phyloP scores from a whole-genome alignment of 2,113 vertebrate genomes.

The Festucalex cinctus region DNA sequence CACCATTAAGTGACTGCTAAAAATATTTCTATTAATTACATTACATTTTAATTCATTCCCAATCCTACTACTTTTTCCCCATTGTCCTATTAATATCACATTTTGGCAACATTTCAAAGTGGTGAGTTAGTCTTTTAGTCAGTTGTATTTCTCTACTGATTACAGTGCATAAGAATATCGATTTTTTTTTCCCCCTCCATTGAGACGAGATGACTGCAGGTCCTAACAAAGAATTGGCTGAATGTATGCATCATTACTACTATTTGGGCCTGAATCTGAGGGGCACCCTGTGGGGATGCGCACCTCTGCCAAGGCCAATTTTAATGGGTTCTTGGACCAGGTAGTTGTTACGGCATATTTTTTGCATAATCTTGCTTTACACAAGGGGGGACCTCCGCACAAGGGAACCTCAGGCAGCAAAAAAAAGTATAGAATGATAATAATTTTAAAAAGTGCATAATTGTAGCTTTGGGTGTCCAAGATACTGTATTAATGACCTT shows the following conservation, averaged over 20 bases:
- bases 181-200: background rate
- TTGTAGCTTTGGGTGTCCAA: background rate
- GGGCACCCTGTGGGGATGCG: background rate
- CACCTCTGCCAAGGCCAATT: conserved; percentile 8
- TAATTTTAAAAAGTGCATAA: background rate
- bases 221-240: conserved; percentile 3
- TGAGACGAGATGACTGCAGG: conserved; percentile 4
- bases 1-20: background rate
- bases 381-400: background rate
- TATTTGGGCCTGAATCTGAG: conserved; percentile 10
- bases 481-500: background rate
- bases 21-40: background rate
- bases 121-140: background rate
- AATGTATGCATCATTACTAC: conserved; percentile 7
- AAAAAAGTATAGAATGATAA: background rate
- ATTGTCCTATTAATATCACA: background rate
- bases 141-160: background rate
- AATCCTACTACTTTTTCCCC: background rate
- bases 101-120: background rate
- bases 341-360: background rate
- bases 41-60: background rate
- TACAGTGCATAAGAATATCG: background rate
- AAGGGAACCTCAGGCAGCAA: background rate
- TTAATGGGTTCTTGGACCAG: conserved; percentile 7
- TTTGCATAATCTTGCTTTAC: conserved; percentile 7